Percentiles rank a stretch among this genome's conserved stretches.
These are phyloP conservation scores for Megalopta genalis DNA, from an alignment of 1,140 invertebrate genomes.

Conservation along the genomic window DNA sequence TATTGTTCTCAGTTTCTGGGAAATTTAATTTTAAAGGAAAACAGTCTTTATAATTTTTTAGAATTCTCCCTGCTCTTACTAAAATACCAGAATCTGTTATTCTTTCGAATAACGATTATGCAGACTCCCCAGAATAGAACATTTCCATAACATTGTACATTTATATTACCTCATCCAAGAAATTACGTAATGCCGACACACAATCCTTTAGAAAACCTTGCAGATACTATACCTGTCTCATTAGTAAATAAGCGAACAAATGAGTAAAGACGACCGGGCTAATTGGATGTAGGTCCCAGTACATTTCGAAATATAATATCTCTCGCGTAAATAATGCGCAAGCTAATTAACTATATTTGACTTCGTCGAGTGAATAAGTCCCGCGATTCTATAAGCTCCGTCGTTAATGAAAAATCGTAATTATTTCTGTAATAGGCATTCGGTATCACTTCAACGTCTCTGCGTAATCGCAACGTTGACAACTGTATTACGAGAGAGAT, in stretches of 20 bases:
- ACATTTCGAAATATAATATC: conserved; percentile 8
- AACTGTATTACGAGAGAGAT: background rate
- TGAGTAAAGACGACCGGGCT: background rate
- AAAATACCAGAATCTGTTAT: too few species aligned
- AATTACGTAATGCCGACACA: background rate
- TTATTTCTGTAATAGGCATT: conserved; percentile 18
- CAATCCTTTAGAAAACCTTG: background rate
- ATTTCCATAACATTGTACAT: background rate
- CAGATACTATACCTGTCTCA: background rate
- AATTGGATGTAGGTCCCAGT: conserved; percentile 2
- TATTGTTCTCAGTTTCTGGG: too few species aligned
- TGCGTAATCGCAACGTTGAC: background rate
- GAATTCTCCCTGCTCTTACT: too few species aligned
- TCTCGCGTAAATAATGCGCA: background rate
- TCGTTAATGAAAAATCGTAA: conserved; percentile 1
- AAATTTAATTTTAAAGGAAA: too few species aligned
- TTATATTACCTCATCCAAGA: background rate
- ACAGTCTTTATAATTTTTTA: too few species aligned
- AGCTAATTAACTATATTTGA: conserved; percentile 19
- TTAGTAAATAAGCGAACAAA: background rate
- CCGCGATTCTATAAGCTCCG: background rate
- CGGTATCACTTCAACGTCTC: background rate
- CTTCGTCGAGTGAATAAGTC: background rate
- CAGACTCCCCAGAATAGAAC: too few species aligned
- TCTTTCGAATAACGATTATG: too few species aligned